A percentile compares a stretch with the other conserved stretches of the same genome.
phyloP scores from a whole-genome alignment of 2,797 vertebrate species.

The Darevskia nairensis region DNA sequence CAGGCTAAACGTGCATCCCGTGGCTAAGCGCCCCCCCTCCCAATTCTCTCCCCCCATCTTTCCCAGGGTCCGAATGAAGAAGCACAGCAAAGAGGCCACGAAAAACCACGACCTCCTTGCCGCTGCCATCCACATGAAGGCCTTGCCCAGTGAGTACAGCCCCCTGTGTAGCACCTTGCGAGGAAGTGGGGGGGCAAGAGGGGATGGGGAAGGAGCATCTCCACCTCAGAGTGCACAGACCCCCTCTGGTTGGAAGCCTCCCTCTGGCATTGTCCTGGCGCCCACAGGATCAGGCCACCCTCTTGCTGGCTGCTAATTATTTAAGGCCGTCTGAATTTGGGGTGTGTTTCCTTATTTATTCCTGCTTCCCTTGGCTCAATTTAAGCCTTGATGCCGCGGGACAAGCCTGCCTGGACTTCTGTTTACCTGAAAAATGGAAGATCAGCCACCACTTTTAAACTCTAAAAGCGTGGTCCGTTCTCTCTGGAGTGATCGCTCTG shows the following conservation, averaged over 20 bases:
- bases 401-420: neutral
- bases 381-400: neutral
- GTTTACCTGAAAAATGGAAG: neutral
- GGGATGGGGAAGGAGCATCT: neutral
- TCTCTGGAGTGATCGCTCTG: neutral
- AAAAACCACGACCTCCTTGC: slow-evolving; percentile 68
- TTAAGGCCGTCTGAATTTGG: neutral
- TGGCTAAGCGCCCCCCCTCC: too few species aligned
- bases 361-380: neutral
- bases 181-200: neutral
- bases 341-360: neutral
- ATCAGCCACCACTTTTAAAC: neutral
- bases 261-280: neutral
- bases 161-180: rapidly evolving
- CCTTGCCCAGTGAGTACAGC: slow-evolving; percentile 61
- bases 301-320: neutral
- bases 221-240: neutral
- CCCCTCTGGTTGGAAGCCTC: neutral
- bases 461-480: neutral
- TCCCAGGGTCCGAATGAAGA: slow-evolving; percentile 65
- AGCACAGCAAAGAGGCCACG: slow-evolving; percentile 56
- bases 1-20: too few species aligned
- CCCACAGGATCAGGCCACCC: neutral
- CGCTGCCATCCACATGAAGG: slow-evolving; percentile 68
- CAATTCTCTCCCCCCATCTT: neutral